phyloP scores from a whole-genome alignment of 2,888 invertebrate species.

The Spisula subtruncata region DNA sequence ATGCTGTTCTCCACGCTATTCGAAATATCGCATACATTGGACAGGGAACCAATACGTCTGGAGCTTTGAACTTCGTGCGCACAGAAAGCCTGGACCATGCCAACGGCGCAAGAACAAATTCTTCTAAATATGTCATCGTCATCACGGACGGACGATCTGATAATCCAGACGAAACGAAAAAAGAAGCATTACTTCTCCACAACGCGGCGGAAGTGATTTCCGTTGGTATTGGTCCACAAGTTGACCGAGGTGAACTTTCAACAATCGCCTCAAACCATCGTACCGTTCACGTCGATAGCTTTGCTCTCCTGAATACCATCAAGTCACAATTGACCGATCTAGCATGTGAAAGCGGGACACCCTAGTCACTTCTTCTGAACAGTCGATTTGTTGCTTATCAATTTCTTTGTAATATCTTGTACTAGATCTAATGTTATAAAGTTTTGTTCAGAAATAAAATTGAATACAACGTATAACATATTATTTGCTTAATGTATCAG shows the following conservation, averaged over 20 bases:
- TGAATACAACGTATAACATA: no score
- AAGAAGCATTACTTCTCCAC: conserved; percentile 66
- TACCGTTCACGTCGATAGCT: conserved; percentile 67
- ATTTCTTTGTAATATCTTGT: no score
- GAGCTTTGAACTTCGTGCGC: conserved; percentile 69
- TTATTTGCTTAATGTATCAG: no score
- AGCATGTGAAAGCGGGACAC: conserved; percentile 50
- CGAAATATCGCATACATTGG: conserved; percentile 69
- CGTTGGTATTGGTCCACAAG: conserved; percentile 71
- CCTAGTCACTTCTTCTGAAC: no score
- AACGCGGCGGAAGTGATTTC: conserved; percentile 65
- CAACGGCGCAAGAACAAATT: conserved; percentile 65
- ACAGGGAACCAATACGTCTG: conserved; percentile 75
- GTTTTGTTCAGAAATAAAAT: no score
- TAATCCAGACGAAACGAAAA: conserved; percentile 61
- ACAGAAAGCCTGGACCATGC: conserved; percentile 55
- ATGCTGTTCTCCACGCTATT: conserved; percentile 70
- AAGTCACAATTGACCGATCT: conserved; percentile 67
- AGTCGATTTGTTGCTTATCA: no score
- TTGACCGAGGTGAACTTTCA: conserved; percentile 65
- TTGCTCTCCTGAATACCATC: conserved; percentile 67
- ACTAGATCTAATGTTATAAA: no score
- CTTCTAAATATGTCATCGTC: conserved; percentile 75
- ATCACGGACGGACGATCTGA: conserved; percentile 78
- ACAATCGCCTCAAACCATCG: conserved; percentile 62